These are phyloP conservation scores for Drosophila subsilvestris DNA, from an alignment of 2,888 invertebrate species.

Conservation along the genomic window DNA sequence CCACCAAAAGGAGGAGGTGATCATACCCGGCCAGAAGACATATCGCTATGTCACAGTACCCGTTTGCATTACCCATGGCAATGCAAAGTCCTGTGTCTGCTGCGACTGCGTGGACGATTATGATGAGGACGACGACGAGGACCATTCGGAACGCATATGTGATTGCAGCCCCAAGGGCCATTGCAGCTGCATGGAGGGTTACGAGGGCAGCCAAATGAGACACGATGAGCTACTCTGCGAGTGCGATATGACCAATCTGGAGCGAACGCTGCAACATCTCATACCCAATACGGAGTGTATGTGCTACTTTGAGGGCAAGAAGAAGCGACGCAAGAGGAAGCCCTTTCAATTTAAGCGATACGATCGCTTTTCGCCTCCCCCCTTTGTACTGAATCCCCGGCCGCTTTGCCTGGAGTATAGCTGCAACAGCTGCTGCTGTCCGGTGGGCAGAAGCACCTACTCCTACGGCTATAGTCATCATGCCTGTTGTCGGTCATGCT, in stretches of 20 bases:
- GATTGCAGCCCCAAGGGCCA: slow-evolving; percentile 1
- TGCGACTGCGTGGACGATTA: neutral
- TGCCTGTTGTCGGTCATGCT: slow-evolving; percentile 12
- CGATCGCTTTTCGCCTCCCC: slow-evolving; percentile 60
- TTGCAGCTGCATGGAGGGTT: slow-evolving; percentile 7
- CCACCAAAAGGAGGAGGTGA: neutral
- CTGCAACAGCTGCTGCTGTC: slow-evolving; percentile 6
- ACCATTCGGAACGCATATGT: neutral
- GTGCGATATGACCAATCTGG: slow-evolving; percentile 26
- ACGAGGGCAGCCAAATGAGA: neutral
- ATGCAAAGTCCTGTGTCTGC: neutral
- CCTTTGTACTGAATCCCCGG: slow-evolving; percentile 52
- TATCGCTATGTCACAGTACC: slow-evolving; percentile 28
- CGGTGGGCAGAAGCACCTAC: slow-evolving; percentile 13
- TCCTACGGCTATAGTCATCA: slow-evolving; percentile 10
- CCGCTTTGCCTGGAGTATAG: slow-evolving; percentile 6
- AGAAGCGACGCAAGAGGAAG: slow-evolving; percentile 11
- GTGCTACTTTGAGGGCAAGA: slow-evolving; percentile 25
- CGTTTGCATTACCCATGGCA: slow-evolving; percentile 32
- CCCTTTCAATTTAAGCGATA: slow-evolving; percentile 3
- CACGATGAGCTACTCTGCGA: neutral
- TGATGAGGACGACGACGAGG: neutral
- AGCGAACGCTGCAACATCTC: slow-evolving; percentile 30
- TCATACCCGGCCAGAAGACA: neutral
- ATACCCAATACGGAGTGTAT: slow-evolving; percentile 40